Evolutionary conservation across 2,888 invertebrate species (phyloP), one percentile per base, ranked within the genome.

Genomic region (Resseliella maxima): DNA sequence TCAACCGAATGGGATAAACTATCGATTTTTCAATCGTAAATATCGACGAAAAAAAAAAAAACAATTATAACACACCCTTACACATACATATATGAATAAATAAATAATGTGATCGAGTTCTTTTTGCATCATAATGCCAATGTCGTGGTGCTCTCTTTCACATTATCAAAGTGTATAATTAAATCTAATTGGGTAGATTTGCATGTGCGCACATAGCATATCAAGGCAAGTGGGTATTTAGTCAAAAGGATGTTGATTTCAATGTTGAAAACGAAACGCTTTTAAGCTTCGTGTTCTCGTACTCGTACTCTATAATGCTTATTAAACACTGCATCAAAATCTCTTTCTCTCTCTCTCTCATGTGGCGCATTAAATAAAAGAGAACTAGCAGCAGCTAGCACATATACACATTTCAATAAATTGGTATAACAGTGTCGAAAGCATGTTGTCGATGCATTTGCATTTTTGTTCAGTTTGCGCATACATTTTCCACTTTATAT

Each of bases 401-500:
- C 10, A 18, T 50, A 50, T 24, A n/a, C 59, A 24, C 27, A 50
- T 59, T 59, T 59, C 27, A 59, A 59, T 59, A 59, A 72, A 24
- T 59, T 41, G 12, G 50, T 50, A 50, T 18, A 50, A 2, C 41
- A 18, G 10, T 27, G 24, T 59, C 31, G 31, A 72, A 72, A 72
- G 72, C 72, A 72, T 72, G 72, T 72, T 72, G 72, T 72, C 35
- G 72, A 72, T 72, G 72, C 72, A 72, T 72, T 72, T 72, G 10
- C 31, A 31, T 72, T 72, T 72, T 27, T 31, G 15, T 72, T 72
- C 72, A 35, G 12, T 31, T 35, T 27, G 31, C 31, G 35, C n/a
- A 72, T 72, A 72, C 72, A 72, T 72, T 72, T 72, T 72, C 72
- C 72, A 72, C 72, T 72, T 72, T 72, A 72, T 72, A 72, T 72